These are phyloP conservation scores for Gryllus bimaculatus DNA, from an alignment of 1,140 invertebrate species.

Conservation along the genomic window DNA sequence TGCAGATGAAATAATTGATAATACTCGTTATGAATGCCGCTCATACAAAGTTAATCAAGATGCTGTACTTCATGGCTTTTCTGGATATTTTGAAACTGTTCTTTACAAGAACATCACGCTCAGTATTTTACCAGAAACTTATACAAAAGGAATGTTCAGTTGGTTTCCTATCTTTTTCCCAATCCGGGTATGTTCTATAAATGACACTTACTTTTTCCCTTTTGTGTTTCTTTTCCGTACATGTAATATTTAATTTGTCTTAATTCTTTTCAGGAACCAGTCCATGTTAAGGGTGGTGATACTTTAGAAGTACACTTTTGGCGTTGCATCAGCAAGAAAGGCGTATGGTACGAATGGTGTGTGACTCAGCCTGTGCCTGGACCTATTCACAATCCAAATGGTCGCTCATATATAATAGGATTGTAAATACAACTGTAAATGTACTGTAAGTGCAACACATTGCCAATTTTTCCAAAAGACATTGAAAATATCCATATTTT, in stretches of 20 bases:
- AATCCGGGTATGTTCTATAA: slow-evolving; percentile 49
- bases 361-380: slow-evolving; percentile 53
- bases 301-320: slow-evolving; percentile 76
- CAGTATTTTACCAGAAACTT: slow-evolving; percentile 81
- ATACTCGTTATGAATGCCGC: slow-evolving; percentile 61
- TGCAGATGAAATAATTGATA: slow-evolving; percentile 51
- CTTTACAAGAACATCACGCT: slow-evolving; percentile 77
- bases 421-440: slow-evolving; percentile 29
- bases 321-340: slow-evolving; percentile 61
- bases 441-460: neutral
- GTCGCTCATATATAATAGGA: slow-evolving; percentile 62
- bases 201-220: neutral
- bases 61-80: slow-evolving; percentile 82
- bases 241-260: neutral
- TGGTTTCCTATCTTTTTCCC: slow-evolving; percentile 98
- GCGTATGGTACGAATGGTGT: slow-evolving; percentile 97
- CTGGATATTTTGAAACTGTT: slow-evolving; percentile 86
- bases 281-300: slow-evolving; percentile 58
- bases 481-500: too few relatives aligned
- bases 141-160: slow-evolving; percentile 86
- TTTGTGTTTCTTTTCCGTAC: neutral
- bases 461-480: too few relatives aligned
- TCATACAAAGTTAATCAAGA: slow-evolving; percentile 62
- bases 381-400: slow-evolving; percentile 71
- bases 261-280: slow-evolving; percentile 52